Base-by-base conservation (phyloP, 2,113 vertebrate genomes). In the Lontra canadensis region DNA sequence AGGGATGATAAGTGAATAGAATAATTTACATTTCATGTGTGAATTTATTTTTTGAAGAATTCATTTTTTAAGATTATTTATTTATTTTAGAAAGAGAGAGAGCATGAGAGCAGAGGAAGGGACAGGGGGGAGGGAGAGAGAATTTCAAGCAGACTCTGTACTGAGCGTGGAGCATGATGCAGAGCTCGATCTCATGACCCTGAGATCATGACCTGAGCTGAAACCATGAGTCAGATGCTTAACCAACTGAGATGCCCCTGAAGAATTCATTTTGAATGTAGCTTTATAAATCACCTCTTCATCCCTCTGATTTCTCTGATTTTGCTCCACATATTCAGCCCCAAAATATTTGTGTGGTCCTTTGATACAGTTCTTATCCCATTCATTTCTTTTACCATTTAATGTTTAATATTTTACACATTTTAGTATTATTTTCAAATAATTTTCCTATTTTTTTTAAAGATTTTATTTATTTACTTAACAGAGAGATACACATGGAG, bases 391-490 rank as follows among this genome's bases (percentile, higher is more conserved):
- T 94, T 96, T 92, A 81, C 17, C 11, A 18, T 67, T 52, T 18
- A 14, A 55, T 34, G 6, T 55, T 82, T 44, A 13, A 14, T 63
- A 76, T 81, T 63, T 47, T 78, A 39, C 55, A 39, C 14, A 65
- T 42, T 65, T n/a, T 23, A 61, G 34, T 79, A 67, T 89, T 81
- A 36, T 67, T 89, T 96, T 86, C 36, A 96, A 86, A 86, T 81
- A 31, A 31, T 0, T 86, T 93, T 76, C 6, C 55, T 21, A 57
- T 55, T 17, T 55, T 55, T 55, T 55, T 55, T 6, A 55, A 55
- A 55, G 52, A 55, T 55, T 18, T 55, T 55, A 55, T 55, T 55
- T 18, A 55, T 55, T 55, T 55, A 55, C 17, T 55, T 55, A 55
- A 55, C 52, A 18, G 52, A 55, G 52, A 55, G 17, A 18, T 55